A percentile compares a stretch with the other conserved stretches of the same genome.
These are phyloP conservation scores for Hipparchia semele DNA, from an alignment of 2,888 invertebrate genomes.

Conservation along the genomic window DNA sequence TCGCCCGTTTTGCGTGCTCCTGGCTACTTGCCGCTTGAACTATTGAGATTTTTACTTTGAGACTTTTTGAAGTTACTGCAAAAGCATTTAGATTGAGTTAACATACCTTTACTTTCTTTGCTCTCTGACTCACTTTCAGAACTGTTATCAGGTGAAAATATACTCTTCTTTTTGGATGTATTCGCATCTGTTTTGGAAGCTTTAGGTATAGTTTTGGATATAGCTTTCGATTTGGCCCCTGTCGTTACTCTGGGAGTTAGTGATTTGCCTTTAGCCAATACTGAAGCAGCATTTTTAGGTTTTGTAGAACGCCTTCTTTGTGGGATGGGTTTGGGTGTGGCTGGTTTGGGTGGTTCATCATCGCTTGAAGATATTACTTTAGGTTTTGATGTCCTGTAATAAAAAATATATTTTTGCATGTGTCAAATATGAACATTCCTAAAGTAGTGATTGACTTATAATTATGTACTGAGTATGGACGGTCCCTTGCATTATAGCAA, in stretches of 20 bases:
- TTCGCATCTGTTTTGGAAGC: constrained; percentile 53
- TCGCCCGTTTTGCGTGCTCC: no score
- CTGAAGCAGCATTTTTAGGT: constrained; percentile 85
- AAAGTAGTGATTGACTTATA: no score
- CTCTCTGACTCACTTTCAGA: constrained; percentile 74
- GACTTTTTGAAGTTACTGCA: no score
- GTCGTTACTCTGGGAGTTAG: constrained; percentile 55
- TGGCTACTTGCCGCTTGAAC: no score
- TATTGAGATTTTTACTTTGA: no score
- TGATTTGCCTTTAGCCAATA: constrained; percentile 82
- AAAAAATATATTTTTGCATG: not conserved
- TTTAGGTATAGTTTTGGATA: constrained; percentile 69
- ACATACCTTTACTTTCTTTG: constrained; percentile 47
- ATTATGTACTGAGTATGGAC: no score
- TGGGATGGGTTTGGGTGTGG: constrained; percentile 62
- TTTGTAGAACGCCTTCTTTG: constrained; percentile 82
- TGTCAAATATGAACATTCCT: no score
- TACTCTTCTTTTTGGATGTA: constrained; percentile 87
- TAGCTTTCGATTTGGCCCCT: constrained; percentile 72
- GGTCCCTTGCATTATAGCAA: no score
- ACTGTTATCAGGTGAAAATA: constrained; percentile 91
- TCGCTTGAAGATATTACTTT: constrained; percentile 84
- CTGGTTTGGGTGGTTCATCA: constrained; percentile 79
- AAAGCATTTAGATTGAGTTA: no score
- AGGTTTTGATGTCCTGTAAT: constrained; percentile 58